Conservation (phyloP, 2,113 vertebrate species). For the Aramus guarauna region DNA sequence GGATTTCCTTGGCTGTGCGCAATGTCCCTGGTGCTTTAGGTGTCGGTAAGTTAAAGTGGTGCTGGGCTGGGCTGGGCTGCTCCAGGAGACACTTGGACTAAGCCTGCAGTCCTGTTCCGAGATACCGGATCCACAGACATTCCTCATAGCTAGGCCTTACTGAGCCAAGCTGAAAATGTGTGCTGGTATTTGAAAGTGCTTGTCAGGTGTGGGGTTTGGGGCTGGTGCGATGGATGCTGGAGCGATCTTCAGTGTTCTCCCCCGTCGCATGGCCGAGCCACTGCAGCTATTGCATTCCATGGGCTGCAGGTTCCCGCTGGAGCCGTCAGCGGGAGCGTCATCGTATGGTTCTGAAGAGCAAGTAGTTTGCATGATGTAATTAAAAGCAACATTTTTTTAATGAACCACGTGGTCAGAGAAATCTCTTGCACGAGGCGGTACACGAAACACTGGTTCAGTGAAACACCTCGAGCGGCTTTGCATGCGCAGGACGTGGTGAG, state of each 20-base stretch:
- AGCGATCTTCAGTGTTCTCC: background rate
- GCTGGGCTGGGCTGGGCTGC: background rate
- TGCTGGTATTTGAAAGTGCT: background rate
- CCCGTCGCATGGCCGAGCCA: background rate
- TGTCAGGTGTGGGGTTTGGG: constrained; percentile 1
- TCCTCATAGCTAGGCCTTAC: background rate
- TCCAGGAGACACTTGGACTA: background rate
- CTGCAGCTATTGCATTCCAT: background rate
- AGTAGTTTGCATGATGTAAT: background rate
- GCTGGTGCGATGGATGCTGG: background rate
- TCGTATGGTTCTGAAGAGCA: background rate
- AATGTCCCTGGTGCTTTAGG: background rate
- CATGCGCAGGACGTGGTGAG: accelerated
- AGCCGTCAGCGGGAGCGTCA: accelerated
- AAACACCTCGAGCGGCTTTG: background rate
- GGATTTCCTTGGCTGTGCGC: background rate
- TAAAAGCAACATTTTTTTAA: background rate
- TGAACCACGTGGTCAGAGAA: background rate
- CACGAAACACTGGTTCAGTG: accelerated
- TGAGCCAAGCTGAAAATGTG: background rate
- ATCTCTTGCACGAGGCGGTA: background rate
- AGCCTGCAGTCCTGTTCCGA: background rate
- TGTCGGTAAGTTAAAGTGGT: background rate
- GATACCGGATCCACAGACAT: background rate
- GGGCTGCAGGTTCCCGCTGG: background rate